These are phyloP conservation scores for Luperina nickerlii DNA, from an alignment of 2,888 invertebrate species.

Conservation along the genomic window DNA sequence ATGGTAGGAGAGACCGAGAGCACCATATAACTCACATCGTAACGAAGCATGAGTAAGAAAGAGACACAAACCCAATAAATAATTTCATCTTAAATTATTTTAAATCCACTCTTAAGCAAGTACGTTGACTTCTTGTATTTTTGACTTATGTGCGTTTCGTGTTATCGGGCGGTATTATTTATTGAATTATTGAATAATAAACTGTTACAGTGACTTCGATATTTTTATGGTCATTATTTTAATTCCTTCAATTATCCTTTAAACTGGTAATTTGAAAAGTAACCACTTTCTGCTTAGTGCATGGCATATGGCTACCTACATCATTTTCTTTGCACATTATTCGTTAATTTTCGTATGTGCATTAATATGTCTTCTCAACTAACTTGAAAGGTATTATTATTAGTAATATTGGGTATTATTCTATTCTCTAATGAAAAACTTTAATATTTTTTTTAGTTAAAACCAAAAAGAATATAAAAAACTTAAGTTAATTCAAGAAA, in stretches of 20 bases:
- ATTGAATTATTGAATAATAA: slow-evolving; percentile 78
- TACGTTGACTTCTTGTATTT: slow-evolving; percentile 89
- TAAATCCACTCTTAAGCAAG: slow-evolving; percentile 87
- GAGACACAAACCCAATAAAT: slow-evolving; percentile 84
- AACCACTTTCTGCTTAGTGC: neutral
- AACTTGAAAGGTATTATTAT: neutral
- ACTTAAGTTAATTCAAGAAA: slow-evolving; percentile 43
- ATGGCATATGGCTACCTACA: too few species aligned
- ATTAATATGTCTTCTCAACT: neutral
- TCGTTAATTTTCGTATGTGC: too few species aligned
- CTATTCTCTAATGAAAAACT: neutral
- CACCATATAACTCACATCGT: slow-evolving; percentile 71
- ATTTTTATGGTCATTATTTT: slow-evolving; percentile 58
- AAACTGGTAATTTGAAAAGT: slow-evolving; percentile 1
- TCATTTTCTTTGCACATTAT: neutral
- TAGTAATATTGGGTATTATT: too few species aligned
- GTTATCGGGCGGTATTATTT: slow-evolving; percentile 77
- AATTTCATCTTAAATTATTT: slow-evolving; percentile 87
- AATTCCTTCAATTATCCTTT: slow-evolving; percentile 6
- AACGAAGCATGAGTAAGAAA: slow-evolving; percentile 72
- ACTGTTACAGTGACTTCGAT: slow-evolving; percentile 67
- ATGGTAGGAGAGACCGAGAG: slow-evolving; percentile 84
- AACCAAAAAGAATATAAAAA: neutral
- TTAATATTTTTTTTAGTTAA: neutral
- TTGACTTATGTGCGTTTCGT: slow-evolving; percentile 82